Evolutionary conservation across 2,797 vertebrate species (phyloP), one percentile per base, ranked within the genome.

Genomic region (Alfaro cultratus): DNA sequence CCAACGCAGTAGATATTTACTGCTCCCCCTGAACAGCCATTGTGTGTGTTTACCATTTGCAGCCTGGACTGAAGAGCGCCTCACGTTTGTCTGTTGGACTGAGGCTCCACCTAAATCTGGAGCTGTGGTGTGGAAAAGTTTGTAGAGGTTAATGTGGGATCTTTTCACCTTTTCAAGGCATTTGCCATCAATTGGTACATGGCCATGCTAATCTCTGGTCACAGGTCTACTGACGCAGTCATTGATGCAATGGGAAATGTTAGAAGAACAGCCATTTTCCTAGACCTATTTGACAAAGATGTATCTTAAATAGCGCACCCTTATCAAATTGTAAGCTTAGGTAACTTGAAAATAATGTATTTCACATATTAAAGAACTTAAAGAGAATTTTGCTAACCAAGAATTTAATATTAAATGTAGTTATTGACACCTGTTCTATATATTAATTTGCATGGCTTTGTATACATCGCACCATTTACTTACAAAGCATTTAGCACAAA

Each of bases 1-100:
- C 88, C 91, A 93, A 80, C 79, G 84, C 75, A 55, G 78, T 86
- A 83, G 81, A 91, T 91, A 94, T 93, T 94, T 92, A 92, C 91
- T 86, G 92, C 91, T 83, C 82, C 76, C 34, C 76, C 39, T 81
- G 80, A 78, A 70, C 85, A 87, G 82, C 75, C 78, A 80, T 78
- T 77, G 55, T 36, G 36, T 41, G 80, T 80, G 74, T 80, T 83
- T 91, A 88, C 78, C 79, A 57, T 82, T 84, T n/a, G 80, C 78
- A 71, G 76, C 77, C 79, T 82, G 81, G 79, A 85, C 72, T 64
- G 12, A 80, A 31, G 45, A 70, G 60, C 29, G 87, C 55, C 83
- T 91, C 88, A 83, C 0, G 15, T 81, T 80, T 84, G 82, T 83
- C 74, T 77, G 77, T 79, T 81, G 88, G 85, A 83, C 77, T 29